Percentiles rank a stretch among this genome's conserved stretches.
Evolutionary conservation across 2,888 invertebrate species (phyloP).

Genomic region (Spilarctia lutea): DNA sequence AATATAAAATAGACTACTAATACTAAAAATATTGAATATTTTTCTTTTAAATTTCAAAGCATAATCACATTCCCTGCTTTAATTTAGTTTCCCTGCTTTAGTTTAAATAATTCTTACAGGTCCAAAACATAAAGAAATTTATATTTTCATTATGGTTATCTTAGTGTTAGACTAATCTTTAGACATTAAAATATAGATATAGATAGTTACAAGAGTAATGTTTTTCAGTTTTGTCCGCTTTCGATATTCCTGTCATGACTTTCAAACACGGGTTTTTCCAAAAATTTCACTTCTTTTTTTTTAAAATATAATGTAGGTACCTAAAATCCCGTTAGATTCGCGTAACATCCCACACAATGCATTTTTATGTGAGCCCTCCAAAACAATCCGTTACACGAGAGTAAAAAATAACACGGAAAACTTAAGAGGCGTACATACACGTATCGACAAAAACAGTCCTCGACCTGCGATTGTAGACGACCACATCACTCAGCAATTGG

Average conservation of each 20-base stretch:
- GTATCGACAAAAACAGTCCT: constrained; percentile 54
- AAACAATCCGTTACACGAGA: constrained; percentile 58
- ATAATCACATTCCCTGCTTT: no score
- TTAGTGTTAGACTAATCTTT: not conserved
- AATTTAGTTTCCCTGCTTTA: no score
- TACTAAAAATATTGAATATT: no score
- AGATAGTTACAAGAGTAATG: not conserved
- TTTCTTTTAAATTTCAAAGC: no score
- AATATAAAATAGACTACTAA: no score
- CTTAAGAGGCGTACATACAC: constrained; percentile 48
- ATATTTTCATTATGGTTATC: not conserved
- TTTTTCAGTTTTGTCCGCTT: not conserved
- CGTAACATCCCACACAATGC: constrained; percentile 57
- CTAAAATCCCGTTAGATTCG: constrained; percentile 59
- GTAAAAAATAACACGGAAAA: constrained; percentile 55
- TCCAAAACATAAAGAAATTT: no score
- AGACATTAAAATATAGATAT: no score
- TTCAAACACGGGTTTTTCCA: not conserved
- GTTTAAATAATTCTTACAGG: no score
- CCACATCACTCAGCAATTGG: constrained; percentile 71
- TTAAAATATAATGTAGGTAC: not conserved
- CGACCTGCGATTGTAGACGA: constrained; percentile 65
- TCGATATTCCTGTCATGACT: not conserved
- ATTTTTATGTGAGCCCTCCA: constrained; percentile 54
- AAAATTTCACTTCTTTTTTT: not conserved